Percentiles rank a stretch among this genome's conserved stretches.
phyloP scores from a whole-genome alignment of 2,113 vertebrate species.

The Gallinago undulata region DNA sequence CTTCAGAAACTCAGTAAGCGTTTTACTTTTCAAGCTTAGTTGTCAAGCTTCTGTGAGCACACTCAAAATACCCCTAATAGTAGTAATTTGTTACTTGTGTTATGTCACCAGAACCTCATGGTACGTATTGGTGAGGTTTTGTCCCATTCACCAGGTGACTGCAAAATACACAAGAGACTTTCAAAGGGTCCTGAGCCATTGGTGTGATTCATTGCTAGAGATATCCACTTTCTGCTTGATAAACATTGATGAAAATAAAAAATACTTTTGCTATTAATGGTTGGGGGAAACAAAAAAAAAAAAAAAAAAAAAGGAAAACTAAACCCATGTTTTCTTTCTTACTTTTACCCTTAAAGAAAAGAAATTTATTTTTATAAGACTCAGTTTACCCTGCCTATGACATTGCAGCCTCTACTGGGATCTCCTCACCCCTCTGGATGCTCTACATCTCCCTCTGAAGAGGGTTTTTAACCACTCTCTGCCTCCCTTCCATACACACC shows the following conservation, averaged over 20 bases:
- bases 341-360: not conserved
- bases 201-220: not conserved
- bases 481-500: not conserved
- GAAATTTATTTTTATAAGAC: not conserved
- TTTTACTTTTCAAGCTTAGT: not conserved
- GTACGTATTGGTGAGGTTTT: not conserved
- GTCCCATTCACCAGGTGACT: not conserved
- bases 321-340: not conserved
- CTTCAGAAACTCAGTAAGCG: not conserved
- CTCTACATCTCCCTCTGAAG: not conserved
- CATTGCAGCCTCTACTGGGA: not conserved
- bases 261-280: not conserved
- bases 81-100: not conserved
- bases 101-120: not conserved
- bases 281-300: fast-evolving
- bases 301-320: not conserved
- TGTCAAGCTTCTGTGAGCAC: not conserved
- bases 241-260: not conserved
- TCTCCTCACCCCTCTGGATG: not conserved
- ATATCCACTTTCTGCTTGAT: not conserved
- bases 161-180: not conserved
- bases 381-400: not conserved
- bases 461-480: not conserved
- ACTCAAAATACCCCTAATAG: not conserved
- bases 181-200: not conserved